phyloP scores from a whole-genome alignment of 2,113 vertebrate species.

The Gasterosteus nipponicus region DNA sequence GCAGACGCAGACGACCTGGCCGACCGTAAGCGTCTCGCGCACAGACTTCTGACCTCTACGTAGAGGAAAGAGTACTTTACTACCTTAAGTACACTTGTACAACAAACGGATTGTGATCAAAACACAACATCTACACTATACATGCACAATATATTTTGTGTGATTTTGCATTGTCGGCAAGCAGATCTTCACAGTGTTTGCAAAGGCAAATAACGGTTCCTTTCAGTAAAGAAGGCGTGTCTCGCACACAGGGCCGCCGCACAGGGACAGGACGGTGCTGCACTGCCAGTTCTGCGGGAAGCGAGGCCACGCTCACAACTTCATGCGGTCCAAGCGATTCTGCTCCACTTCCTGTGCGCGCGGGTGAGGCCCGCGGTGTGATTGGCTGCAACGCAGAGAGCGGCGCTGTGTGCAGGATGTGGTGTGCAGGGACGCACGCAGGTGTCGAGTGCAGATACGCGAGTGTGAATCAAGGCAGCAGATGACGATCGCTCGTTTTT shows the following conservation, averaged over 20 bases:
- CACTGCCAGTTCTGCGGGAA: constrained; percentile 98
- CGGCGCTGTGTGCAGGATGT: constrained; percentile 51
- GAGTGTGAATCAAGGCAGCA: constrained; percentile 22
- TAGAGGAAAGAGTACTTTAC: no score
- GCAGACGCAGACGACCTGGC: constrained; percentile 49
- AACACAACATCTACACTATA: no score
- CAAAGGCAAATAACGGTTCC: no score
- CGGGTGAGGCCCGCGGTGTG: constrained; percentile 77
- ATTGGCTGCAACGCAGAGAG: background rate
- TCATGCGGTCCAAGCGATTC: constrained; percentile 95
- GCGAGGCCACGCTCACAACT: constrained; percentile 92
- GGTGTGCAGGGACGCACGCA: constrained; percentile 5
- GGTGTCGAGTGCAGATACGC: constrained; percentile 27
- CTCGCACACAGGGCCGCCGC: constrained; percentile 81
- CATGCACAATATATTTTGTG: no score
- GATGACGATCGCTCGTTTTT: background rate
- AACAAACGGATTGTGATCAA: no score
- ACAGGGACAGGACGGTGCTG: constrained; percentile 86
- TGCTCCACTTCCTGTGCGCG: constrained; percentile 97
- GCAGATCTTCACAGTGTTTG: no score
- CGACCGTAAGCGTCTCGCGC: constrained; percentile 42
- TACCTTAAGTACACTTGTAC: no score
- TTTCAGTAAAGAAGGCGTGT: constrained; percentile 1
- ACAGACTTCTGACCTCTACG: no score
- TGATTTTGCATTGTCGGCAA: no score